Base-by-base conservation (phyloP, 2,888 invertebrate genomes). In the Acronicta leporina region DNA sequence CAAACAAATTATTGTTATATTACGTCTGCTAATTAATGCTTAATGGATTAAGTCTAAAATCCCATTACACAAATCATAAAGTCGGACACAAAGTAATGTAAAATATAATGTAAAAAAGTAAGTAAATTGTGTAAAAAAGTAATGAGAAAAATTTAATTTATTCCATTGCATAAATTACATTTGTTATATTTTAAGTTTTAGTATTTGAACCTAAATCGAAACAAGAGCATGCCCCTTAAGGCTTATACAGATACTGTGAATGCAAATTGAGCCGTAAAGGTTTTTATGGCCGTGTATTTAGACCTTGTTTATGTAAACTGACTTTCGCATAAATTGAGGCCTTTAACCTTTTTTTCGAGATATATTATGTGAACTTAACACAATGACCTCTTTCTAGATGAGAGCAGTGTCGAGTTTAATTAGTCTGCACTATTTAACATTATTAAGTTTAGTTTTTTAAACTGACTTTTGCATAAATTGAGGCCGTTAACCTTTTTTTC, bases 181-280 rank as follows among this genome's bases (percentile, higher is more conserved):
- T 27, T 27, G 1, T 30, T 30, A n/a, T n/a, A 38, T 38, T 38
- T 6, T n/a, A 6, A 38, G 1, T n/a, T 5, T 11, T 3, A 11
- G 38, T 38, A n/a, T 38, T 38, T 38, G 1, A 5, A 38, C 6
- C 7, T n/a, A n/a, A n/a, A 38, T n/a, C n/a, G 38, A 38, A 7
- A 38, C 38, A 38, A n/a, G 7, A 38, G 38, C n/a, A 38, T 13
- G 7, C 38, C 38, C 35, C 38, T 74, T 65, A 53, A 42, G 0
- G n/a, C 25, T 51, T 41, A 20, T 53, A 13, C 41, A 46, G 16
- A 52, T 16, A 54, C 40, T 35, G 20, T 35, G 20, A n/a, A 60
- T 62, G 54, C 43, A 73, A 64, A 73, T 77, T 68, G 46, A 60
- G 60, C 60, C 15, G 43, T 76, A 63, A 75, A 75, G 53, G 41